Evolutionary conservation across 2,797 vertebrate genomes (phyloP), one percentile per base, ranked within the genome.

Genomic region (Peromyscus aztecus): DNA sequence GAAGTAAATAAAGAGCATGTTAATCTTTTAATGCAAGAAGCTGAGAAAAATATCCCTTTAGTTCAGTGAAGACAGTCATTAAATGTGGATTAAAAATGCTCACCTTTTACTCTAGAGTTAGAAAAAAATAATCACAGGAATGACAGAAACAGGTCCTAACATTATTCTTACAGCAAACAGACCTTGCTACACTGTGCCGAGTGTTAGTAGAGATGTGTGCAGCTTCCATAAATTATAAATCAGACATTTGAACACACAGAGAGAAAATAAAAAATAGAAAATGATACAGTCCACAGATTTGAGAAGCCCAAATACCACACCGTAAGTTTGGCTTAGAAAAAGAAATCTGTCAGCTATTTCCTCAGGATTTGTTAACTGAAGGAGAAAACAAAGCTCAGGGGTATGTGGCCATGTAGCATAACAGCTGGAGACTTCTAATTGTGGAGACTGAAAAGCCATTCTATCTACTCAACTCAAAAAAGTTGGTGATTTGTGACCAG

Each of bases 261-360:
- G 21, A 34, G 86, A 85, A 95, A 61, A 21, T 12, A 3, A 11
- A 55, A 84, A 81, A 63, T 43, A 89, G 57, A 94, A 94, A 95
- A 34, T 65, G 52, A 97, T 61, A 27, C 0, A 76, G 46, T 67
- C 31, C 77, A 92, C 73, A 43, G 95, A 95, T 1, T 4, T 93
- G 81, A 55, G 59, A 96, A 97, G 89, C 23, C 95, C 5, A 87
- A 90, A 93, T 14, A 94, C 31, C 23, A 89, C 69, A 96, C 43
- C 84, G 23, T 3, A 87, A 55, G 4, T 95, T 73, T 90, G 57
- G n/a, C 13, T 98, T 97, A 0, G 21, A 94, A 97, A 78, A 78
- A 96, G 40, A 59, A 10, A 37, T 87, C 49, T 95, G 29, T 90
- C 21, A 92, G 13, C 59, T 94, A 3, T 96, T 96, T 67, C 16